Evolutionary conservation across 2,113 vertebrate species (phyloP).

Genomic region (Cnemophilus loriae): DNA sequence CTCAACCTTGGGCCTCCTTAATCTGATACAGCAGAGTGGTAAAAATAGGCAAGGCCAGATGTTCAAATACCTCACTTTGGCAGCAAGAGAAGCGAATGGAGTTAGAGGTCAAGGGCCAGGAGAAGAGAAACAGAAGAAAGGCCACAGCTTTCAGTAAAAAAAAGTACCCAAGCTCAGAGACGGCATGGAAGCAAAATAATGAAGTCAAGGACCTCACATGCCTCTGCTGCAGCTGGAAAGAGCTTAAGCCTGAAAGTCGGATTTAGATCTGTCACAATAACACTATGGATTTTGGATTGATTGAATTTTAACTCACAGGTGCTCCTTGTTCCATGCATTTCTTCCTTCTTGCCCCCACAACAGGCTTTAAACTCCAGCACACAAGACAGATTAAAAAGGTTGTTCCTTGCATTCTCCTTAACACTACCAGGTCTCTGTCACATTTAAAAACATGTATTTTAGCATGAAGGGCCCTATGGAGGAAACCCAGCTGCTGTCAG

Average conservation of each 20-base stretch:
- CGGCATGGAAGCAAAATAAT: conserved; percentile 33
- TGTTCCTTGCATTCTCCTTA: neutral
- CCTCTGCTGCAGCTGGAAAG: conserved; percentile 36
- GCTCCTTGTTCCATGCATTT: neutral
- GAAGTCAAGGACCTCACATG: conserved; percentile 35
- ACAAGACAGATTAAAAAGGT: neutral
- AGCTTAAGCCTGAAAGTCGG: neutral
- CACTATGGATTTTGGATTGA: conserved; percentile 15
- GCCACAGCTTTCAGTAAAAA: neutral
- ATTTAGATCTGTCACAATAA: conserved; percentile 44
- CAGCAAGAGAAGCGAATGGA: conserved; percentile 59
- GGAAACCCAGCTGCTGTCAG: neutral
- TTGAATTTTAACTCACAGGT: conserved; percentile 46
- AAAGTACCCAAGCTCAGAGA: neutral
- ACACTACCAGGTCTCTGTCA: neutral
- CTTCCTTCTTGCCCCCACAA: neutral
- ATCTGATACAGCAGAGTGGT: conserved; percentile 58
- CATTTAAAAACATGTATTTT: neutral
- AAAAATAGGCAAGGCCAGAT: conserved; percentile 70
- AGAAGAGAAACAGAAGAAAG: conserved; percentile 24
- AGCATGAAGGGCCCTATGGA: neutral
- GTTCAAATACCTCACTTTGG: conserved; percentile 68
- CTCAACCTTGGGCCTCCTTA: conserved; percentile 66
- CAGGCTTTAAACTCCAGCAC: neutral
- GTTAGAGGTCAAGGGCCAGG: conserved; percentile 62